A percentile compares a stretch with the other conserved stretches of the same genome.
Conservation (phyloP, 35 echinoderm and acorn worm species). For the Lytechinus variegatus region DNA sequence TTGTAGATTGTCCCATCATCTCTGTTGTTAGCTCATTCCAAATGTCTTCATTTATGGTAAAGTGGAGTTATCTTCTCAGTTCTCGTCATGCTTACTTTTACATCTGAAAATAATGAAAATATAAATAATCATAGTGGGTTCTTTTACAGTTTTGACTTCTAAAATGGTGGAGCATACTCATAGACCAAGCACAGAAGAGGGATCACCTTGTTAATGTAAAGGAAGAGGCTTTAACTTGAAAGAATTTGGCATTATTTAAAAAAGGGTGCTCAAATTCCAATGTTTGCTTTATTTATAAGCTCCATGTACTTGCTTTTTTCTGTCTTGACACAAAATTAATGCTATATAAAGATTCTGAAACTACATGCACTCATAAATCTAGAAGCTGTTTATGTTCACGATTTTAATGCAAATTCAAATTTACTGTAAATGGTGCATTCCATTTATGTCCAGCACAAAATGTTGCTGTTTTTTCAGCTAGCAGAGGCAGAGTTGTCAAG, state of each 20-base stretch:
- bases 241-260: neutral
- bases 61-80: neutral
- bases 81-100: neutral
- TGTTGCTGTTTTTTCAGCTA: neutral
- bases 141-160: neutral
- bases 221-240: neutral
- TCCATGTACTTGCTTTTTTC: neutral
- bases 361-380: neutral
- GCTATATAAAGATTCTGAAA: neutral
- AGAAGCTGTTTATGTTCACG: too few relatives aligned
- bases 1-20: neutral
- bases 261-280: neutral
- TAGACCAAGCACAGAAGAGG: neutral
- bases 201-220: neutral
- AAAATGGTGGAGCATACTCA: neutral
- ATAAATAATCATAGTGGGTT: too few relatives aligned
- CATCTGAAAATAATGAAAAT: too few relatives aligned
- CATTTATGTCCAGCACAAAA: neutral
- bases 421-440: too few relatives aligned
- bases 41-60: neutral
- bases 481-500: too few relatives aligned
- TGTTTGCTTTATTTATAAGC: neutral
- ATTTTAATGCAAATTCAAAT: too few relatives aligned
- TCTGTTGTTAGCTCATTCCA: neutral
- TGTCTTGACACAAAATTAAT: neutral